A percentile compares a stretch with the other conserved stretches of the same genome.
Conservation (phyloP, 1,140 invertebrate genomes). For the Drosophila arizonae region DNA sequence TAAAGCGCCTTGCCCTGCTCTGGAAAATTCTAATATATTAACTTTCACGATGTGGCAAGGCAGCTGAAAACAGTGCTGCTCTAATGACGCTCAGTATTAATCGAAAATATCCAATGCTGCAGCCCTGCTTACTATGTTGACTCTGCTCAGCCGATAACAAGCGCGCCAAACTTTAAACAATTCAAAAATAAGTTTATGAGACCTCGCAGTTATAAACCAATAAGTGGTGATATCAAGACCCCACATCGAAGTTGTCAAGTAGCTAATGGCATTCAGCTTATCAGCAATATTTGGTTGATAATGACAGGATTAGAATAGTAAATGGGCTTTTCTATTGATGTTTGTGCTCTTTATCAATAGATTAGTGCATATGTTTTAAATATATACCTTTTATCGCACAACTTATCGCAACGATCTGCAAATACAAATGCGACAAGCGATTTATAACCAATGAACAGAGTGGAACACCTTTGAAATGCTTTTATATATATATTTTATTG, state of each 20-base stretch:
- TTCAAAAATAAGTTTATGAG: neutral
- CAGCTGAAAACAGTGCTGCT: slow-evolving; percentile 2
- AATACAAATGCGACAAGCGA: slow-evolving; percentile 23
- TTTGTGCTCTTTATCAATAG: slow-evolving; percentile 33
- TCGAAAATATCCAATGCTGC: neutral
- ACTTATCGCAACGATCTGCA: slow-evolving; percentile 34
- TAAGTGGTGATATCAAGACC: slow-evolving; percentile 53
- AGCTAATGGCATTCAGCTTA: slow-evolving; percentile 24
- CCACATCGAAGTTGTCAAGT: slow-evolving; percentile 44
- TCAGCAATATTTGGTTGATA: slow-evolving; percentile 45
- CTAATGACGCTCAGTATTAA: neutral
- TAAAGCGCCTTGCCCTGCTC: slow-evolving; percentile 30
- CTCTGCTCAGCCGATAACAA: neutral
- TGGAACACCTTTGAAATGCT: neutral
- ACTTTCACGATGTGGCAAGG: slow-evolving; percentile 23
- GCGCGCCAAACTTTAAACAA: slow-evolving; percentile 8
- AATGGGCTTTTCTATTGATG: slow-evolving; percentile 34
- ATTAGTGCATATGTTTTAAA: slow-evolving; percentile 30
- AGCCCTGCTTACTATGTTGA: slow-evolving; percentile 6
- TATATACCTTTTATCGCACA: slow-evolving; percentile 17
- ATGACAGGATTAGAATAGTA: slow-evolving; percentile 48
- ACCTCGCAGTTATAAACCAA: slow-evolving; percentile 52
- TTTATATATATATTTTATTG: neutral
- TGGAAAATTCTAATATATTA: slow-evolving; percentile 42
- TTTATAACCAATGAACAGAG: slow-evolving; percentile 7